Evolutionary conservation across 2,888 invertebrate genomes (phyloP).

Genomic region (Orchestes rusci): DNA sequence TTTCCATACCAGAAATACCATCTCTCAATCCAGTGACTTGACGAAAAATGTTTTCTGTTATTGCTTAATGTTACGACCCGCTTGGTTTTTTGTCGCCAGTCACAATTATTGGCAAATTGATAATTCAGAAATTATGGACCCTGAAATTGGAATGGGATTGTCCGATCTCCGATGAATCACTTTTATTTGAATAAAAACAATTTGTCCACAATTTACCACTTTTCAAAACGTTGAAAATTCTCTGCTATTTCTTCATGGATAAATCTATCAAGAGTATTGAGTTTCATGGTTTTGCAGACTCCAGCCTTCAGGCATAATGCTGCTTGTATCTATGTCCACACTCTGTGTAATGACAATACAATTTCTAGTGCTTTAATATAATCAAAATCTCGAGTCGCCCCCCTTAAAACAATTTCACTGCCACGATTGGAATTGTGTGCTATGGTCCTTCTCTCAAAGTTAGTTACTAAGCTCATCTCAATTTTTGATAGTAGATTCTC

Average conservation of each 20-base stretch:
- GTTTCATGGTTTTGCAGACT: constrained; percentile 16
- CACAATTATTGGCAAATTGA: constrained; percentile 18
- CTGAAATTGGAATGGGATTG: constrained; percentile 19
- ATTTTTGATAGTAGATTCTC: constrained; percentile 7
- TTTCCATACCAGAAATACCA: constrained; percentile 7
- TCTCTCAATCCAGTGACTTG: constrained; percentile 7
- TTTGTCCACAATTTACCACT: background rate
- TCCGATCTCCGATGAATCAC: constrained; percentile 2
- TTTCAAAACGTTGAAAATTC: background rate
- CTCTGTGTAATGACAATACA: constrained; percentile 6
- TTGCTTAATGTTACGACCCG: constrained; percentile 19
- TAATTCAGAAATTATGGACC: constrained; percentile 22
- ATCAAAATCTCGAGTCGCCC: background rate
- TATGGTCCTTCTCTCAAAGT: constrained; percentile 13
- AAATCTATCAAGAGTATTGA: constrained; percentile 9
- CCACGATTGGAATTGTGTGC: constrained; percentile 19
- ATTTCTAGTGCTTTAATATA: constrained; percentile 14
- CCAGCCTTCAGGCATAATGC: constrained; percentile 6
- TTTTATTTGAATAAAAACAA: background rate
- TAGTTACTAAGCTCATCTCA: constrained; percentile 5
- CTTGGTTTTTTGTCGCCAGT: constrained; percentile 19
- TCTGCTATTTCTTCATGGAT: background rate
- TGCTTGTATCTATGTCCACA: constrained; percentile 16
- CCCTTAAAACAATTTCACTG: constrained; percentile 5
- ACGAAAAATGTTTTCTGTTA: constrained; percentile 15